These are phyloP conservation scores for Sebastes steindachneri DNA, from an alignment of 2,797 vertebrate genomes.

Conservation along the genomic window DNA sequence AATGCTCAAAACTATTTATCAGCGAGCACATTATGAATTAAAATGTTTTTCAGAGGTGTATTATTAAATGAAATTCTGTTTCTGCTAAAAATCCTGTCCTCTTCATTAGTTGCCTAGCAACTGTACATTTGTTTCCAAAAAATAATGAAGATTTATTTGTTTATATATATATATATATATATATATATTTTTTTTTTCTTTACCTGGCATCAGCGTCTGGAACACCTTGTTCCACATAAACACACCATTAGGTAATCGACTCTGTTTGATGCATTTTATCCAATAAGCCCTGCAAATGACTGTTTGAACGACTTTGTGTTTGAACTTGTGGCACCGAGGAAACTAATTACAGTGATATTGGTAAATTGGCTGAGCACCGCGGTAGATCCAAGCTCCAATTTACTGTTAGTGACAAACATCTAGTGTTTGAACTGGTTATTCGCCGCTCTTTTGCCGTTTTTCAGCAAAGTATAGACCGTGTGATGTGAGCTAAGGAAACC, in stretches of 20 bases:
- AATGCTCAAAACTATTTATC: constrained; percentile 11
- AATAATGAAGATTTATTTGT: constrained; percentile 14
- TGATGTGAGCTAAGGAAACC: background rate
- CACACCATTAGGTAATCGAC: background rate
- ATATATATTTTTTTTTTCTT: background rate
- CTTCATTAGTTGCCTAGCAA: constrained; percentile 63
- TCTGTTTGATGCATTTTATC: constrained; percentile 24
- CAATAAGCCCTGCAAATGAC: constrained; percentile 2
- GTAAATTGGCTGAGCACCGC: background rate
- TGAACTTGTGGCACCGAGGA: constrained; percentile 19
- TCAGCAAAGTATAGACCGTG: background rate
- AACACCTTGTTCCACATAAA: constrained; percentile 32
- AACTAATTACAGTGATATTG: constrained; percentile 30
- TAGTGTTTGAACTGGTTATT: background rate
- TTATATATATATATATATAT: background rate
- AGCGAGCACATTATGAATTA: constrained; percentile 1
- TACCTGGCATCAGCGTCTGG: constrained; percentile 14
- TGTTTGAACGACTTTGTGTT: constrained; percentile 27
- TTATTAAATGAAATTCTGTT: constrained; percentile 27
- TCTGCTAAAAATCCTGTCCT: constrained; percentile 1
- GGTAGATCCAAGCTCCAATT: constrained; percentile 1
- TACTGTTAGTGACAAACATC: background rate
- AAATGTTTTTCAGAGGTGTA: constrained; percentile 25
- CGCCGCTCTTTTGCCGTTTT: background rate
- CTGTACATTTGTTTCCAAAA: constrained; percentile 29